These are phyloP conservation scores for Pomacea maculata DNA, from an alignment of 1,140 invertebrate genomes.

Conservation along the genomic window DNA sequence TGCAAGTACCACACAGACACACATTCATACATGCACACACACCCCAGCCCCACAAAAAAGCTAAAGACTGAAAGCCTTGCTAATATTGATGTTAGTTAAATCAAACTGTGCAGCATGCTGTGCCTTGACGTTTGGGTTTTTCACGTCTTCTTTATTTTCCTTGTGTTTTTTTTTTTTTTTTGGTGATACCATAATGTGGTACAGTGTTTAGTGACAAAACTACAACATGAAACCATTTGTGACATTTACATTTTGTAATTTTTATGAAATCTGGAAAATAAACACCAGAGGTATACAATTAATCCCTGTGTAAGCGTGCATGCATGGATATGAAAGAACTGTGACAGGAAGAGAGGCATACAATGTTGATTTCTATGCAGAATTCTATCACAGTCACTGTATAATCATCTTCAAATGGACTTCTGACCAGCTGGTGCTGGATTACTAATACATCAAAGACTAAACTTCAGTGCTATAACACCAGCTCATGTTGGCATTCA, in stretches of 20 bases:
- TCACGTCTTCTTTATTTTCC: too few species aligned
- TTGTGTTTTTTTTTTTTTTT: too few species aligned
- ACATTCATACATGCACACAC: neutral
- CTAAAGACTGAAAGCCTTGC: neutral
- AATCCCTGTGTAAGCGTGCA: neutral
- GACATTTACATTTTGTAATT: slow-evolving; percentile 6
- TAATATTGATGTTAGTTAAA: neutral
- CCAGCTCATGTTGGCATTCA: too few species aligned
- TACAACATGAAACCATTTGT: neutral
- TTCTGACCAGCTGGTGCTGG: too few species aligned
- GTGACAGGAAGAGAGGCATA: too few species aligned
- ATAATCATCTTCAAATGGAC: too few species aligned
- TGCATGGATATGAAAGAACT: too few species aligned
- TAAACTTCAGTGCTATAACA: too few species aligned
- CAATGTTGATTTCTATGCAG: too few species aligned
- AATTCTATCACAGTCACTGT: too few species aligned
- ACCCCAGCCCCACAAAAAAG: neutral
- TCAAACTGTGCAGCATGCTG: slow-evolving; percentile 5
- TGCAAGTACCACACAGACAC: neutral
- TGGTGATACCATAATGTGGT: neutral
- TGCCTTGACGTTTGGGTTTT: neutral
- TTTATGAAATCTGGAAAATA: neutral
- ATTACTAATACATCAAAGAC: too few species aligned
- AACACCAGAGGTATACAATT: neutral
- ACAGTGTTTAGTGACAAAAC: neutral